Evolutionary conservation across 1,140 invertebrate genomes (phyloP).

Genomic region (Leptestheria dahalacensis): DNA sequence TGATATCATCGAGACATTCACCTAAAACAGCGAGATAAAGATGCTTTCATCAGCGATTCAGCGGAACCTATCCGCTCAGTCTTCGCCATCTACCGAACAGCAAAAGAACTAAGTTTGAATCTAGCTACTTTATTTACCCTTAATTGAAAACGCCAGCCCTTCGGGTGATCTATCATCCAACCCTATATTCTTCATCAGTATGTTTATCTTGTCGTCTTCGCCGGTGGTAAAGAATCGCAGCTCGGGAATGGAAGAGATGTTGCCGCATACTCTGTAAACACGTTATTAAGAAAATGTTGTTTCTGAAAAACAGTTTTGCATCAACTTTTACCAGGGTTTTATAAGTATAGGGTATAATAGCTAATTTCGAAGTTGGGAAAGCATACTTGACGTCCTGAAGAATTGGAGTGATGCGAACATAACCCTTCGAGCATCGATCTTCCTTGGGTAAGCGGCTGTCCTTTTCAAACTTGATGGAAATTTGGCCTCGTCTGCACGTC

Average conservation of each 20-base stretch:
- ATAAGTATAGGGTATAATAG: too few relatives aligned
- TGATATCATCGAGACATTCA: not conserved
- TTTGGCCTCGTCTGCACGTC: not conserved
- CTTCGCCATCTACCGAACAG: too few relatives aligned
- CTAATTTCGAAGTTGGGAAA: too few relatives aligned
- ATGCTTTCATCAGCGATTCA: not conserved
- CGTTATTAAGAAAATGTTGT: not conserved
- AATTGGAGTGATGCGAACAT: slow-evolving; percentile 9
- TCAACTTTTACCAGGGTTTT: not conserved
- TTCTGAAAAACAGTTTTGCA: too few relatives aligned
- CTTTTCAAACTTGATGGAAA: slow-evolving; percentile 6
- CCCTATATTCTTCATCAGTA: slow-evolving; percentile 13
- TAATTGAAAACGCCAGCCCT: slow-evolving; percentile 9
- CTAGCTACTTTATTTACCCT: not conserved
- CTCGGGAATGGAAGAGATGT: not conserved
- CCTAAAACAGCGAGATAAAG: not conserved
- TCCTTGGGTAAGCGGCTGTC: slow-evolving; percentile 3
- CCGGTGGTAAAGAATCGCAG: not conserved
- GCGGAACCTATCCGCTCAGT: too few relatives aligned
- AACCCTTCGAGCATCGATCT: slow-evolving; percentile 7
- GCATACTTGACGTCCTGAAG: slow-evolving; percentile 11
- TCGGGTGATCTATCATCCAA: slow-evolving; percentile 11
- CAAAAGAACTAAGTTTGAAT: too few relatives aligned
- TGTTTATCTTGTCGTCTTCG: slow-evolving; percentile 1
- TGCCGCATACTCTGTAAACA: slow-evolving; percentile 5